Evolutionary conservation across 1,140 invertebrate genomes (phyloP), one percentile per base, ranked within the genome.

Genomic region (Archegozetes longisetosus): DNA sequence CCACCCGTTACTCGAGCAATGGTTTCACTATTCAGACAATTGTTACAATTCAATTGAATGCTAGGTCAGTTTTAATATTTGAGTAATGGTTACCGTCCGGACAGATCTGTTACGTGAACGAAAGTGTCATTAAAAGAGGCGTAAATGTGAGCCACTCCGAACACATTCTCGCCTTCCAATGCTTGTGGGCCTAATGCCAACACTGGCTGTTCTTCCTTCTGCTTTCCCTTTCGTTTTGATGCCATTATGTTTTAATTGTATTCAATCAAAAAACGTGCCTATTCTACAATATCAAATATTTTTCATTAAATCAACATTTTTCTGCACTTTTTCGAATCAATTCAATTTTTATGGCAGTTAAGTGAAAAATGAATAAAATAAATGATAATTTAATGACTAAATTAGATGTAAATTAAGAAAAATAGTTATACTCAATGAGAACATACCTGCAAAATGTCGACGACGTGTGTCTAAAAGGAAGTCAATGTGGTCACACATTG

Each of bases 111-210:
- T 40, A 99, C 91, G 77, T 99, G 96, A 6, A 99, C 96, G 72
- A 99, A 99, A 48, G 96, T 99, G 73, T 99, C 96, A 72, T 99
- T 99, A 78, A 98, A 99, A 64, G 90, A 95, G 62, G 96, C 96
- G 73, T 93, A 99, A 69, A 99, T 98, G 75, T 99, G 96, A 56
- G 94, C 95, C 6, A 99, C 94, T 54, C 94, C 96, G 74, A 98
- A 99, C 50, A 98, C 91, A 67, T 86, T 84, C 78, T 98, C 94
- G 58, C 94, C 94, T 70, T 96, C 93, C 63, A 88, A 82, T 27
- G 94, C 89, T 77, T 98, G 94, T 52, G 95, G 95, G 64, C 94
- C 95, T 60, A 99, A 80, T 25, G 87, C 85, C 24, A 98, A 86
- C 75, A 97, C 92, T 46, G 92, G 90, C 74, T 62, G 61, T 58